phyloP scores from a whole-genome alignment of 2,113 vertebrate genomes.

The Marmota flaviventris region DNA sequence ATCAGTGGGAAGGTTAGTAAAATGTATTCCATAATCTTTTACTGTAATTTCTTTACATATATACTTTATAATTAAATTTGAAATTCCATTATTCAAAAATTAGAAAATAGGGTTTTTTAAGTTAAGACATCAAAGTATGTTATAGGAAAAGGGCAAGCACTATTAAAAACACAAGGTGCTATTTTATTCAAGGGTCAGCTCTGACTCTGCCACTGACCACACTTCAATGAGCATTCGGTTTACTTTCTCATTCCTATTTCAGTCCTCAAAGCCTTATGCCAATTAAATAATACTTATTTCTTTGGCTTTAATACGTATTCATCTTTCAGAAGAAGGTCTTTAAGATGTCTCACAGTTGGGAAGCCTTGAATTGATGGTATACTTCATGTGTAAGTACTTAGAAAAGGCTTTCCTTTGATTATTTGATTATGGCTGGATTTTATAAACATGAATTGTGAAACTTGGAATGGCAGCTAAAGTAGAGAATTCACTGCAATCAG shows the following conservation, averaged over 20 bases:
- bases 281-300: background rate
- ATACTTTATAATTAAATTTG: background rate
- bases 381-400: background rate
- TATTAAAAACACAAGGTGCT: background rate
- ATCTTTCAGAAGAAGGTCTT: constrained; percentile 43
- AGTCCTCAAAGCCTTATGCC: background rate
- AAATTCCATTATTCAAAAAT: background rate
- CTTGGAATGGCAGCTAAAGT: constrained; percentile 10
- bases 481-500: constrained; percentile 47
- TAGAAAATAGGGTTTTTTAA: constrained; percentile 34
- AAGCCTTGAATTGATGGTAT: background rate
- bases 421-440: constrained; percentile 30
- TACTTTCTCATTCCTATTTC: background rate
- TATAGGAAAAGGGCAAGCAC: background rate
- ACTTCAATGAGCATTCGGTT: background rate
- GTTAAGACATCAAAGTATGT: constrained; percentile 4
- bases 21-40: constrained; percentile 14
- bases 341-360: constrained; percentile 6
- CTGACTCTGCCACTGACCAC: background rate
- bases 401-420: constrained; percentile 46
- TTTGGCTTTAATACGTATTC: background rate
- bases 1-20: background rate
- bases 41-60: background rate
- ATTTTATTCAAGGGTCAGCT: background rate
- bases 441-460: constrained; percentile 48